Base-by-base conservation (phyloP, 2,113 vertebrate species). In the human region DNA sequence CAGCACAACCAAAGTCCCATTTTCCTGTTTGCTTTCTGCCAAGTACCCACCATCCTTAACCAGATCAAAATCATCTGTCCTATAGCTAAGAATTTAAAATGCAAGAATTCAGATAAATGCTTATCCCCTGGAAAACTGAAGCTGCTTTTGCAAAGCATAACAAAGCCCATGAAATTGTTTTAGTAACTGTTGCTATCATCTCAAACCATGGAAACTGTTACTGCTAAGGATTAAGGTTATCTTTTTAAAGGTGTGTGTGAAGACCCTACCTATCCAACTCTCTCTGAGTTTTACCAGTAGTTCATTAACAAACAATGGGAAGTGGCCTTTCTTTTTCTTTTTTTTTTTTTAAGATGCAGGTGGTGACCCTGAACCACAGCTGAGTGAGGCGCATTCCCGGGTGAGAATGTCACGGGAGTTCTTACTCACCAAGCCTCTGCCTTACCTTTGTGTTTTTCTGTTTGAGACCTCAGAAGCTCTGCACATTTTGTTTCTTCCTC, bases 401-500 rank as follows among this genome's bases (percentile, higher is more conserved):
- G 23, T 32, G 2, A 7, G 43, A 45, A 8, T 27, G 72, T 27
- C 72, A 7, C 23, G 13, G 12, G 23, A 43, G 72, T 2, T 32
- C 27, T 6, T 5, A 1, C 27, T 27, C 70, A 5, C 32, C 27
- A 5, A 7, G 66, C 4, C 16, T 10, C 22, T 20, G 45, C 76
- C 97, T 97, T 93, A 99, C 99, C 99, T 97, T 97, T 98, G 89
- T 97, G 93, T 5, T 97, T 96, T 45, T 97, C 96, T 84, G 96
- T 86, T 55, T 98, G 98, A 48, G 86, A 17, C 59, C 75, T 84
- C 16, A 99, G 72, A 38, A 98, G 97, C 40, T 98, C 98, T 91
- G 98, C 96, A 93, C 99, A 99, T 61, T 95, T 98, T 17, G 96
- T 96, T 97, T 99, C 98, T 73, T 99, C 99, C 90, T 98, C 98